phyloP scores from a whole-genome alignment of 2,113 vertebrate species.

The Sorex fumeus region DNA sequence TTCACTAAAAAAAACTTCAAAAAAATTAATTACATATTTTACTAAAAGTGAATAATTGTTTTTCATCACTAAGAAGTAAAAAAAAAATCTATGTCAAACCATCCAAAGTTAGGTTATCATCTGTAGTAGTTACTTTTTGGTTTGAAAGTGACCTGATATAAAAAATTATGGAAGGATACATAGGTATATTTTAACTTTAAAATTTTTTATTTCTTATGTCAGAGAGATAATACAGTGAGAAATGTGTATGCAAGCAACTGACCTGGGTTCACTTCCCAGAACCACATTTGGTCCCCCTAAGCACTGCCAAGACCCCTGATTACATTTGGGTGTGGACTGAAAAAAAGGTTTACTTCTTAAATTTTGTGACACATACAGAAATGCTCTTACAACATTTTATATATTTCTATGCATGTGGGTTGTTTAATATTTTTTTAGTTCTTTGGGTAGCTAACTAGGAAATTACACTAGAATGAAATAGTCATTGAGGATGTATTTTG shows the following conservation, averaged over 20 bases:
- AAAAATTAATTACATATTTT: background rate
- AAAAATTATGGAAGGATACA: background rate
- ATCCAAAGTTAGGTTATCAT: background rate
- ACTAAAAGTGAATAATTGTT: background rate
- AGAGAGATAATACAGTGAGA: no score
- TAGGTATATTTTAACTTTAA: constrained; percentile 32
- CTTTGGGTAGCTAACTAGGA: constrained; percentile 9
- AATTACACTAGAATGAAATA: constrained; percentile 56
- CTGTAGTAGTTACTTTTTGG: constrained; percentile 1
- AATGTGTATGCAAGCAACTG: no score
- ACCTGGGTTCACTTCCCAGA: no score
- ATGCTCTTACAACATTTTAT: constrained; percentile 15
- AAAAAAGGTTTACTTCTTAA: no score
- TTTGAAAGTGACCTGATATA: background rate
- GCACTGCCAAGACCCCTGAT: no score
- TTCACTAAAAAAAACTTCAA: no score
- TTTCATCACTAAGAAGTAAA: background rate
- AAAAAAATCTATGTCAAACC: background rate
- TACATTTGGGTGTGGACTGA: no score
- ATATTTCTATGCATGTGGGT: constrained; percentile 32
- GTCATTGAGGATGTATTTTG: constrained; percentile 42
- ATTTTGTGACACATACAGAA: background rate
- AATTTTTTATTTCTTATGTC: constrained; percentile 55
- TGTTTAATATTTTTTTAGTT: constrained; percentile 50
- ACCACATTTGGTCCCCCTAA: no score